These are phyloP conservation scores for Gnathochromis pfefferi DNA, from an alignment of 2,113 vertebrate species.

Conservation along the genomic window DNA sequence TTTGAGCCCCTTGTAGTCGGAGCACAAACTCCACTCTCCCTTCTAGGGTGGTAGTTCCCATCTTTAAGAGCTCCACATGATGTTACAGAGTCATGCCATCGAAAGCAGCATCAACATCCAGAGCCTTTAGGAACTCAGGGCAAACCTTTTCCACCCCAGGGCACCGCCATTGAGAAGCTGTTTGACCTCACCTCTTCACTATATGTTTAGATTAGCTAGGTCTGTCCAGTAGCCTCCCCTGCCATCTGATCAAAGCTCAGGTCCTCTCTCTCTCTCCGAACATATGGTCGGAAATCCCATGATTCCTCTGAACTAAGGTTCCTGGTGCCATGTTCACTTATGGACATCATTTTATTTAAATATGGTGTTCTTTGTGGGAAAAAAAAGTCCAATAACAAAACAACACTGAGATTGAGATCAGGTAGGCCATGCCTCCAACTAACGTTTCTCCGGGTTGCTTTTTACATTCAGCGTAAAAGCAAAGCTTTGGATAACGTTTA, in stretches of 20 bases:
- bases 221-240: background rate
- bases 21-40: background rate
- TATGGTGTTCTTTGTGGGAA: background rate
- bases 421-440: background rate
- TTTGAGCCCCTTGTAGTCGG: background rate
- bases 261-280: background rate
- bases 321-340: background rate
- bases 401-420: background rate
- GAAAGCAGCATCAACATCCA: background rate
- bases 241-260: background rate
- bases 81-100: background rate
- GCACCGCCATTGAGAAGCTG: background rate
- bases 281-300: background rate
- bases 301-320: background rate
- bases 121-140: background rate
- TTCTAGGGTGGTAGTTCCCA: background rate
- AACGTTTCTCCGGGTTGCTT: background rate
- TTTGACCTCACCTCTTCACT: background rate
- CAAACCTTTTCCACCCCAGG: background rate
- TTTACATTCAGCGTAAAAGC: background rate
- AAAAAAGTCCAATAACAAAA: background rate
- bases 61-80: background rate
- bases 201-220: background rate
- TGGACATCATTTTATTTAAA: background rate
- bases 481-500: background rate